A percentile compares a stretch with the other conserved stretches of the same genome.
phyloP scores from a whole-genome alignment of 2,888 invertebrate genomes.

The Drosophila conformis region DNA sequence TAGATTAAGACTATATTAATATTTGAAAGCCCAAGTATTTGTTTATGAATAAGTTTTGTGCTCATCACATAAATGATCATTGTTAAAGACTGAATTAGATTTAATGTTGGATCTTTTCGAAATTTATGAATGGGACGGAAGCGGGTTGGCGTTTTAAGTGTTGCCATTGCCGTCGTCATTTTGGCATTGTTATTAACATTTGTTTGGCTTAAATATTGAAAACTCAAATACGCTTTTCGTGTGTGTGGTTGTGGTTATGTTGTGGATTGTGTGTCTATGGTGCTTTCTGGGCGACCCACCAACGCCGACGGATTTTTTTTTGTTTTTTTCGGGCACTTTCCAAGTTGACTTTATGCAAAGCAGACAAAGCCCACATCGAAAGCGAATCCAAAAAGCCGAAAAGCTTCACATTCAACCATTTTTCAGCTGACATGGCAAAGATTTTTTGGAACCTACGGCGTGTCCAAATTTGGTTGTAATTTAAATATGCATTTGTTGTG shows the following conservation, averaged over 20 bases:
- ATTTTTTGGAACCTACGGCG: conserved; percentile 54
- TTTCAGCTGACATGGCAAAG: conserved; percentile 56
- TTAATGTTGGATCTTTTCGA: conserved; percentile 2
- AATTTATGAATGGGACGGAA: conserved; percentile 52
- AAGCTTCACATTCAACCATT: conserved; percentile 48
- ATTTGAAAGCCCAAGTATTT: not conserved
- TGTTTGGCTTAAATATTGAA: conserved; percentile 56
- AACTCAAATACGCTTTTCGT: conserved; percentile 53
- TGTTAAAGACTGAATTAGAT: conserved; percentile 4
- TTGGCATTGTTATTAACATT: conserved; percentile 62
- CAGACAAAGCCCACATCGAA: conserved; percentile 57
- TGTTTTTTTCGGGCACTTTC: conserved; percentile 38
- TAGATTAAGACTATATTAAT: not conserved
- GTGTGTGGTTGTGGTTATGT: conserved; percentile 3
- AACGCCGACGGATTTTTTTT: conserved; percentile 45
- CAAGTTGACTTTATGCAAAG: conserved; percentile 58
- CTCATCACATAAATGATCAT: conserved; percentile 10
- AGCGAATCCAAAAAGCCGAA: conserved; percentile 32
- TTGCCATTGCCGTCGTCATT: conserved; percentile 28
- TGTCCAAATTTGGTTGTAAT: conserved; percentile 60
- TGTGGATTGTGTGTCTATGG: conserved; percentile 21
- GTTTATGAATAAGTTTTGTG: not conserved
- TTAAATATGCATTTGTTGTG: conserved; percentile 70
- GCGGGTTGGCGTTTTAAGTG: conserved; percentile 61
- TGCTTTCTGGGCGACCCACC: conserved; percentile 38